These are phyloP conservation scores for Oreonectes daqikongensis DNA, from an alignment of 2,797 vertebrate species.

Conservation along the genomic window DNA sequence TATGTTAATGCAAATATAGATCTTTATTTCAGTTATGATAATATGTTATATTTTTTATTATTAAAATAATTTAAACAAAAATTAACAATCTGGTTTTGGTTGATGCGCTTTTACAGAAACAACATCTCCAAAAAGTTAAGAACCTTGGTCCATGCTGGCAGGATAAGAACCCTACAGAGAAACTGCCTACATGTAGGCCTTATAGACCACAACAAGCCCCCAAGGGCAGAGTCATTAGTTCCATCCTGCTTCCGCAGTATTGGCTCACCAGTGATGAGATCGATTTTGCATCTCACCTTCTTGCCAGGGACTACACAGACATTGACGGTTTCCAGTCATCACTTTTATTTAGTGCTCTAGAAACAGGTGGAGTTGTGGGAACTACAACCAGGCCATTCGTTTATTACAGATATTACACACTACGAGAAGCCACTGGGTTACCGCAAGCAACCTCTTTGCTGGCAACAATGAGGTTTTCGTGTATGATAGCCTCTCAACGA, in stretches of 20 bases:
- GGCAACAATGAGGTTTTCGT: constrained; percentile 8
- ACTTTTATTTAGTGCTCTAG: constrained; percentile 11
- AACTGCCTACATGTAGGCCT: not conserved
- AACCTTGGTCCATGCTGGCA: not conserved
- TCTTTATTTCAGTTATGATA: too few species aligned
- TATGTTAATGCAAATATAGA: too few species aligned
- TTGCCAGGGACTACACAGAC: not conserved
- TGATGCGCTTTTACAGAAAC: too few species aligned
- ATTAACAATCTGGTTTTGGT: not conserved
- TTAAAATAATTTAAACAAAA: not conserved
- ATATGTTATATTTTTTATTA: not conserved
- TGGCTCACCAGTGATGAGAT: constrained; percentile 38
- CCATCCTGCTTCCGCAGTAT: not conserved
- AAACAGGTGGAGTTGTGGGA: constrained; percentile 19
- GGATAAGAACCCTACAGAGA: not conserved
- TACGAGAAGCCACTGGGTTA: not conserved
- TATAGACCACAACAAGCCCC: not conserved
- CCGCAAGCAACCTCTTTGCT: constrained; percentile 19
- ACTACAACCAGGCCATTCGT: constrained; percentile 4
- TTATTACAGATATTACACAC: constrained; percentile 16
- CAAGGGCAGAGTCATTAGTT: not conserved
- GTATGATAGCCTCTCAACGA: not conserved
- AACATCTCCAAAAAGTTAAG: not conserved
- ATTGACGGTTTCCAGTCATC: constrained; percentile 27
- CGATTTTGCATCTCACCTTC: not conserved